Evolutionary conservation across 2,797 vertebrate genomes (phyloP).

Genomic region (Harpagifer antarcticus): DNA sequence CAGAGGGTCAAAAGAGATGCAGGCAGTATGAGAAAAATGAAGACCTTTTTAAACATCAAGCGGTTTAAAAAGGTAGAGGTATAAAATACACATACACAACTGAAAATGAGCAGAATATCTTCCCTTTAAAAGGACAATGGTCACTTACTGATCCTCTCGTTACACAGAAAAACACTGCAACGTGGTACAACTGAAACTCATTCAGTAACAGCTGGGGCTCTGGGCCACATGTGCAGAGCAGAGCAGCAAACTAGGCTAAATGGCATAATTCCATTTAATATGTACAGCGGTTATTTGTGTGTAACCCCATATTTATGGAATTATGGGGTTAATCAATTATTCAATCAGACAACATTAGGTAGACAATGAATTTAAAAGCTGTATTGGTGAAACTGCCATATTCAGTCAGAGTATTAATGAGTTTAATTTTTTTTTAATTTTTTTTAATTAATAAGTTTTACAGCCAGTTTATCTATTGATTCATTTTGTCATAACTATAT

Average conservation of each 20-base stretch:
- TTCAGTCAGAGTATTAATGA: conserved; percentile 14
- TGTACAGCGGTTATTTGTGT: conserved; percentile 11
- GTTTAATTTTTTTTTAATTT: too few relatives aligned
- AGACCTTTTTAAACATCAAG: too few relatives aligned
- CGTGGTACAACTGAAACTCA: not conserved
- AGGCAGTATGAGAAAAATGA: too few relatives aligned
- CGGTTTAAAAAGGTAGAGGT: too few relatives aligned
- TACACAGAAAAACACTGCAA: conserved; percentile 6
- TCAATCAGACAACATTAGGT: conserved; percentile 25
- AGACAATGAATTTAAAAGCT: conserved; percentile 28
- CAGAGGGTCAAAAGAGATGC: too few relatives aligned
- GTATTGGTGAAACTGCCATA: conserved; percentile 41
- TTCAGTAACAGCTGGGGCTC: conserved; percentile 33
- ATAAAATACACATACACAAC: too few relatives aligned
- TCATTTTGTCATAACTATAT: conserved; percentile 9
- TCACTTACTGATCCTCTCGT: not conserved
- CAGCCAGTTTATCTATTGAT: conserved; percentile 26
- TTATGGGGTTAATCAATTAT: conserved; percentile 7
- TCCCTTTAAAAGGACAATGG: not conserved
- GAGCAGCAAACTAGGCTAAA: conserved; percentile 23
- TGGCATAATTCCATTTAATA: conserved; percentile 27
- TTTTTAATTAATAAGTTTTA: conserved; percentile 1
- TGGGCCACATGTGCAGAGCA: conserved; percentile 33
- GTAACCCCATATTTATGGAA: conserved; percentile 7
- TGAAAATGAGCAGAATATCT: too few relatives aligned